phyloP scores from a whole-genome alignment of 2,113 vertebrate genomes.

The Actinemys pallida region DNA sequence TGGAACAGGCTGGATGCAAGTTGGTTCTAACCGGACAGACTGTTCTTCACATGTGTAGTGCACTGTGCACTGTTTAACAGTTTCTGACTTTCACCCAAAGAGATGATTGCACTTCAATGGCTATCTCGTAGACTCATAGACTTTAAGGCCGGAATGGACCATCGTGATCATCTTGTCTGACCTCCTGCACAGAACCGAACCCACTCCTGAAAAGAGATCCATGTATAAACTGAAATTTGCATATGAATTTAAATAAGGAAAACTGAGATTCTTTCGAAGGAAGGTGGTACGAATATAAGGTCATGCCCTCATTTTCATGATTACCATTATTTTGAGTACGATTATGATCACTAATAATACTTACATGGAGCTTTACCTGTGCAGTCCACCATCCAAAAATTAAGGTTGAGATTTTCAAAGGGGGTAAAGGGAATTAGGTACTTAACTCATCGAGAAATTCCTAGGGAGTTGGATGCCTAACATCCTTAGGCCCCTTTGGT shows the following conservation, averaged over 20 bases:
- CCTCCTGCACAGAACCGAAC: no score
- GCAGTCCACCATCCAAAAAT: not conserved
- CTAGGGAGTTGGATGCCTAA: fast-evolving
- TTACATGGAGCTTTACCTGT: not conserved
- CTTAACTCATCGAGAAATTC: fast-evolving
- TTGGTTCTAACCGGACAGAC: not conserved
- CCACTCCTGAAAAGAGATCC: not conserved
- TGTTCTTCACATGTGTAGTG: not conserved
- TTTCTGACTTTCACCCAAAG: fast-evolving
- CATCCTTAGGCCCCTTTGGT: fast-evolving
- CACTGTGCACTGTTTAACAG: fast-evolving
- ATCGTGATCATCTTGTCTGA: no score
- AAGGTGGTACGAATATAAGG: not conserved
- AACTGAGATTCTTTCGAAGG: fast-evolving
- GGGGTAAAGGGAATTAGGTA: fast-evolving
- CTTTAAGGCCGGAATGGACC: no score
- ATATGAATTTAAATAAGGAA: not conserved
- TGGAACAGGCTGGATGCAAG: not conserved
- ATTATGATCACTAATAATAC: fast-evolving
- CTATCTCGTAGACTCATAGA: no score
- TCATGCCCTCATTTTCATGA: fast-evolving
- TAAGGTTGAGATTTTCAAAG: fast-evolving
- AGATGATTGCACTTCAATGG: fast-evolving
- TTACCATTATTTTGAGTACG: not conserved
- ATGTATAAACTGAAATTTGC: not conserved